A percentile compares a stretch with the other conserved stretches of the same genome.
These are phyloP conservation scores for Drosophila austrosaltans DNA, from an alignment of 2,888 invertebrate genomes.

Conservation along the genomic window DNA sequence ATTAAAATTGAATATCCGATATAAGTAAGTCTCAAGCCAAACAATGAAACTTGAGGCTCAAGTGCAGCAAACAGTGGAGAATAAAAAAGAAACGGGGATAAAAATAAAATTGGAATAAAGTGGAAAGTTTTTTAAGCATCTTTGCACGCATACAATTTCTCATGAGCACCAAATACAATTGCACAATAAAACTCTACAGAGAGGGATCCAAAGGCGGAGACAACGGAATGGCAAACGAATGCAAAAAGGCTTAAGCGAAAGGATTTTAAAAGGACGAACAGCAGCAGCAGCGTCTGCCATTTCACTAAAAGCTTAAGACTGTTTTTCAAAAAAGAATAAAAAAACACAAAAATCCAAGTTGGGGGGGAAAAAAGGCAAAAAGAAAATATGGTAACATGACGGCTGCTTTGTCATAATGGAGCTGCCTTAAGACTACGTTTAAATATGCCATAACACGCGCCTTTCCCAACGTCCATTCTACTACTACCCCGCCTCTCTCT, in stretches of 20 bases:
- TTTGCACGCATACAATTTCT: constrained; percentile 76
- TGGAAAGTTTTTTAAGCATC: constrained; percentile 70
- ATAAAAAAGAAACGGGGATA: constrained; percentile 30
- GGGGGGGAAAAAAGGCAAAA: constrained; percentile 23
- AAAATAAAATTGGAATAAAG: constrained; percentile 41
- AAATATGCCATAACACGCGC: constrained; percentile 56
- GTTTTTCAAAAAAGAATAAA: constrained; percentile 29
- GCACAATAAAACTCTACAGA: constrained; percentile 63
- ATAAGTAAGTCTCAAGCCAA: constrained; percentile 62
- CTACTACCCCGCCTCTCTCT: too few relatives aligned
- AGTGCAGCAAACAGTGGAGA: constrained; percentile 48
- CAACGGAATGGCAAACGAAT: constrained; percentile 34
- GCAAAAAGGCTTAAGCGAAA: constrained; percentile 66
- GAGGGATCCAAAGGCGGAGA: constrained; percentile 17
- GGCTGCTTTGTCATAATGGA: constrained; percentile 56
- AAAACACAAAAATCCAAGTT: neutral
- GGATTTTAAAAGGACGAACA: constrained; percentile 58
- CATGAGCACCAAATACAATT: constrained; percentile 75
- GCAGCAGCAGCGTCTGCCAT: constrained; percentile 36
- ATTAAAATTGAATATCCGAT: constrained; percentile 5
- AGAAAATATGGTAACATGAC: constrained; percentile 46
- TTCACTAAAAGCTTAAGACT: constrained; percentile 57
- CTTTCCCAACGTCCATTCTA: constrained; percentile 51
- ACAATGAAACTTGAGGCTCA: constrained; percentile 63
- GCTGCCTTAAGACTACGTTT: constrained; percentile 61